Percentiles rank a stretch among this genome's conserved stretches.
Conservation (phyloP, 2,888 invertebrate species). For the Cheilosia soror region DNA sequence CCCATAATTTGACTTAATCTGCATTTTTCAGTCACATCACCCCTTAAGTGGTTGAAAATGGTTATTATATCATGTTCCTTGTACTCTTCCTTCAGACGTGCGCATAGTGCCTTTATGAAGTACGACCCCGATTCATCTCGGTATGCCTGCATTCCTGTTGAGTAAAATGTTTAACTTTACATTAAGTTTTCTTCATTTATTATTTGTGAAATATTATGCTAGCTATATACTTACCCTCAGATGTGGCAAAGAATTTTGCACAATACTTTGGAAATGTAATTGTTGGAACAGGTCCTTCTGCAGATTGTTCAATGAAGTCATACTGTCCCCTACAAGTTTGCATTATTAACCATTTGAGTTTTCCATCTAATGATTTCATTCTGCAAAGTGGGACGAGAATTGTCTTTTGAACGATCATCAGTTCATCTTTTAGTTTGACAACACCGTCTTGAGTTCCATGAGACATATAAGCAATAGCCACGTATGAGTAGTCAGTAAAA, state of each 20-base stretch:
- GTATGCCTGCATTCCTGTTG: slow-evolving; percentile 16
- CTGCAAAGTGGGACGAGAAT: slow-evolving; percentile 31
- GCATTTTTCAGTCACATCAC: too few relatives aligned
- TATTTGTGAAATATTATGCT: neutral
- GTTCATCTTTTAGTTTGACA: neutral
- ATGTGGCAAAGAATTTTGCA: slow-evolving; percentile 37
- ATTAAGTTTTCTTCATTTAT: neutral
- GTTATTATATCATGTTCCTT: too few relatives aligned
- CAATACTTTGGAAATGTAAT: slow-evolving; percentile 29
- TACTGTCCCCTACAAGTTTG: slow-evolving; percentile 36
- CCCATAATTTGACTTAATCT: too few relatives aligned
- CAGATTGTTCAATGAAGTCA: slow-evolving; percentile 10
- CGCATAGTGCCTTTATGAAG: too few relatives aligned
- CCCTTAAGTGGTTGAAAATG: too few relatives aligned
- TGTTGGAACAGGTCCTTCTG: slow-evolving; percentile 11
- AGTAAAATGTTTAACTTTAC: neutral
- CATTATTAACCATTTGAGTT: slow-evolving; percentile 46
- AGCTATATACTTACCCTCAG: slow-evolving; percentile 13
- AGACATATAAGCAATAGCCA: slow-evolving; percentile 29
- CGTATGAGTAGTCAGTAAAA: slow-evolving; percentile 8
- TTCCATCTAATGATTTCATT: slow-evolving; percentile 21
- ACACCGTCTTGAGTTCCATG: slow-evolving; percentile 21
- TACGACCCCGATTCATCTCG: neutral
- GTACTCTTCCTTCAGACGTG: too few relatives aligned
- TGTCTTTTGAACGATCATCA: slow-evolving; percentile 9